Evolutionary conservation across 2,888 invertebrate species (phyloP), one percentile per base, ranked within the genome.

Genomic region (Nemurella pictetii): DNA sequence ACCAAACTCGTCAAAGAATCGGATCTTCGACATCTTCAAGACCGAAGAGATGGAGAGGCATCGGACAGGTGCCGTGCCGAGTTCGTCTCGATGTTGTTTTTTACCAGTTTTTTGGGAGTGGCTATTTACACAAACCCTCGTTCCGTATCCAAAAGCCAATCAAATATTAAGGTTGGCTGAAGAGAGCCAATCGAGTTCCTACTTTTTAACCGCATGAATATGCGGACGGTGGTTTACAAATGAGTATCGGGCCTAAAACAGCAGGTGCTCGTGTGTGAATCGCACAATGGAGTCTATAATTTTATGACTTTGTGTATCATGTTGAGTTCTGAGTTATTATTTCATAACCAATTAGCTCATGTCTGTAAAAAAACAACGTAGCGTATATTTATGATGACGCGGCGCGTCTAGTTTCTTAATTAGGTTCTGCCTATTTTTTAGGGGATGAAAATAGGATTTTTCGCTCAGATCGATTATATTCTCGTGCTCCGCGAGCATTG

Each of bases 41-140:
- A 32, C 32, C 32, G 32, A 32, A 32, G 32, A 32, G 32, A 32
- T 32, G 32, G 3, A 32, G 25, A 0, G 25, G 78, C 1, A 30
- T 78, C 25, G 78, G 12, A 20, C 55, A 55, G 55, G 55, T 55
- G 55, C 20, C 28, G 20, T 55, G 35, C 55, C 9, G n/a, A 29
- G 83, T 83, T 72, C 35, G 83, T 72, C 29, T 0, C 15, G 83
- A 3, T 83, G 29, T 35, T 30, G 83, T 83, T 83, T 75, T 83
- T 75, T 74, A 32, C 29, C 3, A 5, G 30, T 26, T 77, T 7
- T 36, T 36, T 32, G 84, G 84, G 84, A 84, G 84, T 84, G 84
- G 84, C 72, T 84, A 84, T 84, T 84, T 84, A 84, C 84, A 84
- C 84, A 84, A 84, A 55, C 80, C 74, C 75, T 83, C 74, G n/a